Percentiles rank a stretch among this genome's conserved stretches.
Evolutionary conservation across 2,113 vertebrate genomes (phyloP).

Genomic region (Cinclus mexicanus): DNA sequence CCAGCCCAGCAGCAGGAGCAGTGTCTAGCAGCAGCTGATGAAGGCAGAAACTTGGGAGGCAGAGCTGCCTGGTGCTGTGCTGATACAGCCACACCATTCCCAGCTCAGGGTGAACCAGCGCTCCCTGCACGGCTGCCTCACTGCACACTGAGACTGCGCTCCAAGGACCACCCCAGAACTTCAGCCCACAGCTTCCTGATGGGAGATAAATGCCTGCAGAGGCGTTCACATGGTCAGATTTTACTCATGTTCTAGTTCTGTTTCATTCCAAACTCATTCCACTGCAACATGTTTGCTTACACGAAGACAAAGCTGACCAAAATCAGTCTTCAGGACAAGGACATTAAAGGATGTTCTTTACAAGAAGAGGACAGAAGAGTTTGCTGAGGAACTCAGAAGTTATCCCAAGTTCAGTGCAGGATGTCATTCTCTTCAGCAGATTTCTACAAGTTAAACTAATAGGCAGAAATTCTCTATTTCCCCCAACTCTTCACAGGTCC

Average conservation of each 20-base stretch:
- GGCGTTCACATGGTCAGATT: constrained; percentile 32
- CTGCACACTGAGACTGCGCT: neutral
- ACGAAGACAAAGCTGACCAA: neutral
- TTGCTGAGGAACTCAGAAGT: neutral
- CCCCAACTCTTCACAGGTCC: neutral
- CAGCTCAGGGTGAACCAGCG: neutral
- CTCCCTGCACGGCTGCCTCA: neutral
- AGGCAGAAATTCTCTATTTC: neutral
- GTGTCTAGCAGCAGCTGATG: neutral
- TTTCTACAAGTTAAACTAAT: neutral
- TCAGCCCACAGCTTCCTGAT: constrained; percentile 62
- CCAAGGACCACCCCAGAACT: constrained; percentile 56
- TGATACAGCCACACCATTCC: neutral
- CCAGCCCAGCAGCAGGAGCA: neutral
- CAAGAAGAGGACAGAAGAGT: neutral
- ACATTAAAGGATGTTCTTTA: neutral
- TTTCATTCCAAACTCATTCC: constrained; percentile 51
- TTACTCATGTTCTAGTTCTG: constrained; percentile 35
- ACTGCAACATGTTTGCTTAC: neutral
- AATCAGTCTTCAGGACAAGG: neutral
- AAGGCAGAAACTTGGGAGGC: constrained; percentile 26
- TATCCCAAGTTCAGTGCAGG: neutral
- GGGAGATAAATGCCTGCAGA: constrained; percentile 56
- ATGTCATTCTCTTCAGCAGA: neutral
- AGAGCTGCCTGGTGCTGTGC: neutral